Evolutionary conservation across 2,113 vertebrate species (phyloP).

Genomic region (Plestiodon gilberti): DNA sequence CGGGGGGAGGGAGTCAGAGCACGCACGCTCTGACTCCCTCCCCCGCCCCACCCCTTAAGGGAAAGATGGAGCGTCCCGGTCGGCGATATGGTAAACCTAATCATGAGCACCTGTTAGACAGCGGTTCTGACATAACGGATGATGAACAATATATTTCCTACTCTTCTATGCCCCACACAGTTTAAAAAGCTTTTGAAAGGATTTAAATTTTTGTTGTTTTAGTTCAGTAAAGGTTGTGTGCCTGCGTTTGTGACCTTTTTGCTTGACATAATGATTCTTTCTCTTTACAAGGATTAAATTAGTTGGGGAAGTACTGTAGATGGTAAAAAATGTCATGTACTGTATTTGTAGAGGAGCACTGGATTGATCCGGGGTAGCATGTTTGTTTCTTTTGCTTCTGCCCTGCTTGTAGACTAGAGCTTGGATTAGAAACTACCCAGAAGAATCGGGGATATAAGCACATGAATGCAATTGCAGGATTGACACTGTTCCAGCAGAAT

Average conservation of each 20-base stretch:
- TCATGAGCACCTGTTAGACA: not conserved
- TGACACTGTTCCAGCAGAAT: conserved; percentile 12
- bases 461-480: conserved; percentile 42
- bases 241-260: not conserved
- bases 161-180: not conserved
- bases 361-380: conserved; percentile 41
- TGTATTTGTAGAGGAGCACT: conserved; percentile 52
- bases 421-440: not conserved
- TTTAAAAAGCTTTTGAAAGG: not conserved
- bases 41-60: too few species aligned
- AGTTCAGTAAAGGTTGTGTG: not conserved
- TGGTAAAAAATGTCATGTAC: conserved; percentile 37
- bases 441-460: conserved; percentile 21
- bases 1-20: too few species aligned
- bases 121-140: not conserved
- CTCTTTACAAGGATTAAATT: conserved; percentile 6
- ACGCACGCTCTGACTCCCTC: too few species aligned
- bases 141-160: not conserved
- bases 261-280: not conserved
- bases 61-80: too few species aligned
- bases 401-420: not conserved
- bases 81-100: too few species aligned
- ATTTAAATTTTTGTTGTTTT: not conserved
- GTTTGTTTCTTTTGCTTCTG: conserved; percentile 52
- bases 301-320: conserved; percentile 2